A percentile compares a stretch with the other conserved stretches of the same genome.
phyloP scores from a whole-genome alignment of 2,113 vertebrate genomes.

The Dryoscopus gambensis region DNA sequence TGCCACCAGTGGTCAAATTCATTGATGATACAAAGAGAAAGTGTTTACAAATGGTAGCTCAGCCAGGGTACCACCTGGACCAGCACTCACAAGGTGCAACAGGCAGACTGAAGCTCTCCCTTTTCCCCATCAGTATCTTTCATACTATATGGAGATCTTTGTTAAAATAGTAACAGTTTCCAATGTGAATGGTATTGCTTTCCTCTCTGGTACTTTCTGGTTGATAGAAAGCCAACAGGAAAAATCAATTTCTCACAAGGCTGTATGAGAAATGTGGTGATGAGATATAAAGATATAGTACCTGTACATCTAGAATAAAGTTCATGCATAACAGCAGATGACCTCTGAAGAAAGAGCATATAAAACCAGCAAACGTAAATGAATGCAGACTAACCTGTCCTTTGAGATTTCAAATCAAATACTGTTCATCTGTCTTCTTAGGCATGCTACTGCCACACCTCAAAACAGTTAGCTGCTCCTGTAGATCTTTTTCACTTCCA shows the following conservation, averaged over 20 bases:
- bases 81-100: neutral
- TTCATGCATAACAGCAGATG: neutral
- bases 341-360: neutral
- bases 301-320: neutral
- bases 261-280: neutral
- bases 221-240: neutral
- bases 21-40: neutral
- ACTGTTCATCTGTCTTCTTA: neutral
- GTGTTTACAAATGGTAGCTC: neutral
- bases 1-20: neutral
- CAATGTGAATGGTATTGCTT: neutral
- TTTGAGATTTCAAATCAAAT: slow-evolving; percentile 13
- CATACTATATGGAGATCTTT: neutral
- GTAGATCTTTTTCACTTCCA: neutral
- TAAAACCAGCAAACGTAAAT: neutral
- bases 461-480: neutral
- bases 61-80: neutral
- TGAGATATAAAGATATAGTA: neutral
- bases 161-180: neutral
- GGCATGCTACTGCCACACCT: neutral
- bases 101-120: neutral
- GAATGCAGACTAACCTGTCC: slow-evolving; percentile 42
- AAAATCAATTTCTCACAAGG: neutral
- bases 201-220: neutral
- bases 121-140: neutral